These are phyloP conservation scores for Autographa pulchrina DNA, from an alignment of 2,888 invertebrate species.

Conservation along the genomic window DNA sequence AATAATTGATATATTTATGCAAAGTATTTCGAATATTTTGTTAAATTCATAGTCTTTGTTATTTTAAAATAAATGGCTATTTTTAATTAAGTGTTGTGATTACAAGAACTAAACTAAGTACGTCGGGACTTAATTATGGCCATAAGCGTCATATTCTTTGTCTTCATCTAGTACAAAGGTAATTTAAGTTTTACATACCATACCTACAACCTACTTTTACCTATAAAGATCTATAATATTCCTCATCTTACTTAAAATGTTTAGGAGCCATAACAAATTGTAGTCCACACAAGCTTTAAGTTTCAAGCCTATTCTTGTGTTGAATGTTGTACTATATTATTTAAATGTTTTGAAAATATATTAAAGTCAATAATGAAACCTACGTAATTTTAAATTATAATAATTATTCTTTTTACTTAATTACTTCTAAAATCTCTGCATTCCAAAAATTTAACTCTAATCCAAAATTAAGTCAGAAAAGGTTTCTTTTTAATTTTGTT, in stretches of 20 bases:
- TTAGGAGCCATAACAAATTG: no score
- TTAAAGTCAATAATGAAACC: no score
- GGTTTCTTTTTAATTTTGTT: not conserved
- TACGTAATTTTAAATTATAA: no score
- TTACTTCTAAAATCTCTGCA: not conserved
- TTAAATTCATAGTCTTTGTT: not conserved
- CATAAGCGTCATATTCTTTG: not conserved
- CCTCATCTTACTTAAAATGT: no score
- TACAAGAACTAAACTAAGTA: not conserved
- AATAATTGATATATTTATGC: not conserved
- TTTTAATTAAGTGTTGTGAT: not conserved
- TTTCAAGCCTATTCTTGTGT: no score
- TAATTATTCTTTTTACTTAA: no score
- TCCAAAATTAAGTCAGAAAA: not conserved
- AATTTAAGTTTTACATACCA: no score
- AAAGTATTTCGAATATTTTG: constrained; percentile 1
- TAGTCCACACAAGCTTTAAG: no score
- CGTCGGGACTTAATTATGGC: not conserved
- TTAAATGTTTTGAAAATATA: no score
- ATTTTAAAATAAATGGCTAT: not conserved
- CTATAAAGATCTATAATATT: no score
- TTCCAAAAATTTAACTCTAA: not conserved
- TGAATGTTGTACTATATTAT: no score
- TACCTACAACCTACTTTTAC: no score
- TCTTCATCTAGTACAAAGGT: not conserved